Base-by-base conservation (phyloP, 2,797 vertebrate genomes). In the Lindbergichthys nudifrons region DNA sequence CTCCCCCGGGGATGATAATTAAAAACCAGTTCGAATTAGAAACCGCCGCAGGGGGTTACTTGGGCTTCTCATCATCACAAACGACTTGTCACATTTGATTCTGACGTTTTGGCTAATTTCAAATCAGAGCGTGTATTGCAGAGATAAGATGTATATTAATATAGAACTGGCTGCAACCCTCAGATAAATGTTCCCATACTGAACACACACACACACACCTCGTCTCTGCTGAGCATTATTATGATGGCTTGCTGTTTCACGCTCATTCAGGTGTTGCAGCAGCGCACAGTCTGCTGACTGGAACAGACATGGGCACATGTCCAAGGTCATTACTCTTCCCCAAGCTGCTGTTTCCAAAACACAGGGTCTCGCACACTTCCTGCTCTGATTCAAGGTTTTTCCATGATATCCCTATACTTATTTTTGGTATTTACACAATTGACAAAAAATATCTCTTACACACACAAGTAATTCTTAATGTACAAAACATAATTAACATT, bases 201-300 rank as follows among this genome's bases (percentile, higher is more conserved):
- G 36, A 39, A 73, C 53, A 48, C 52, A 65, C 46, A 18, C 64
- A 54, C 67, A 52, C 58, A 47, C 52, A 41, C 52, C 54, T 74
- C 10, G 13, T 75, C 65, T 77, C 80, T 77, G 51, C 43, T 12
- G 73, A 76, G 83, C 57, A 59, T 79, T 77, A 72, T 71, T 30
- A 68, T 59, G 74, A 85, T 66, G 65, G 74, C 77, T 72, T 89
- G 75, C 75, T 80, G 83, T 81, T 88, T 87, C 79, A 81, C 80
- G 84, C 77, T 85, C 61, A 53, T 75, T 88, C 84, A 77, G 83
- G 72, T 85, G 84, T 88, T 75, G 79, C 71, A 65, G 70, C 80
- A 41, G 67, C 67, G 23, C 73, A 21, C 70, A 23, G 76, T 72
- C 85, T 82, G 77, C 70, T 79, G 83, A 85, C 74, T 81, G 77